Evolutionary conservation across 2,797 vertebrate species (phyloP).

Genomic region (Sebastes taczanowskii): DNA sequence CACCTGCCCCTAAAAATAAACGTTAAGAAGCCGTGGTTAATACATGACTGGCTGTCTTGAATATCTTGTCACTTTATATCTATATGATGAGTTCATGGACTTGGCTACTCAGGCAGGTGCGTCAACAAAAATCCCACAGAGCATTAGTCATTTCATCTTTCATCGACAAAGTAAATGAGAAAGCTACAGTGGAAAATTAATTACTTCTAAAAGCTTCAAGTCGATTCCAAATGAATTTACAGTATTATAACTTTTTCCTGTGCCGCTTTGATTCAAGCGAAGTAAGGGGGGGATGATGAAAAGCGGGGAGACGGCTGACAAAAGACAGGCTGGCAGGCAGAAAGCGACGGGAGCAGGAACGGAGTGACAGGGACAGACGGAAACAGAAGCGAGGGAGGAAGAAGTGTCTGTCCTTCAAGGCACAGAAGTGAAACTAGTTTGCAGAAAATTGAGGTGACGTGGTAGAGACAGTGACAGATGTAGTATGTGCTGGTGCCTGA

Average conservation of each 20-base stretch:
- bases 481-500: constrained; percentile 69
- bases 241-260: not conserved
- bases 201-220: constrained; percentile 28
- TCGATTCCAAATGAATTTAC: constrained; percentile 33
- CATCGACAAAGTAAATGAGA: constrained; percentile 35
- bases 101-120: not conserved
- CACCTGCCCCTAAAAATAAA: not conserved
- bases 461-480: constrained; percentile 76
- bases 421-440: constrained; percentile 66
- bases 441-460: constrained; percentile 72
- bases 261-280: constrained; percentile 18
- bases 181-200: constrained; percentile 35
- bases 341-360: constrained; percentile 49
- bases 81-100: constrained; percentile 23
- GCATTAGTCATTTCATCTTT: constrained; percentile 33
- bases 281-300: constrained; percentile 31
- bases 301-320: constrained; percentile 52
- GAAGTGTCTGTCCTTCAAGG: constrained; percentile 69
- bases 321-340: constrained; percentile 63
- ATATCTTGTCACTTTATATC: constrained; percentile 27
- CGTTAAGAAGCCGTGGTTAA: constrained; percentile 4
- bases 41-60: constrained; percentile 16
- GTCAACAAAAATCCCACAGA: constrained; percentile 10
- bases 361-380: constrained; percentile 57
- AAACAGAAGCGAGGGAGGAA: constrained; percentile 29